phyloP scores from a whole-genome alignment of 2,888 invertebrate species.

The Acanthoscelides obtectus region DNA sequence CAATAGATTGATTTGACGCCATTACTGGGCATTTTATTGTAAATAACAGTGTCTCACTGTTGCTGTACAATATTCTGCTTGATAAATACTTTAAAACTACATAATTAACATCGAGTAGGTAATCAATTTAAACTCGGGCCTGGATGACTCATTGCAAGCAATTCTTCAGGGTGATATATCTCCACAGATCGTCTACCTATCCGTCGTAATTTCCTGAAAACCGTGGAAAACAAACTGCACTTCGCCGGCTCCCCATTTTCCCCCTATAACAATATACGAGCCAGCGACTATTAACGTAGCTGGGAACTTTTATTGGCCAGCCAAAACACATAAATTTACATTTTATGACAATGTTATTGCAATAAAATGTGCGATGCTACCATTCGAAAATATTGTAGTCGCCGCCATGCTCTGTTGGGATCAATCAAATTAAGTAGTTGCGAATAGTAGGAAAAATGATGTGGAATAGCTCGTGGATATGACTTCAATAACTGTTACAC shows the following conservation, averaged over 20 bases:
- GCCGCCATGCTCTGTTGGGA: background rate
- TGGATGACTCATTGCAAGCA: background rate
- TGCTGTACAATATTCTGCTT: no score
- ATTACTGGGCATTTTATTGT: no score
- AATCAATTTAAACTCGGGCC: no score
- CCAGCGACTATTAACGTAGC: background rate
- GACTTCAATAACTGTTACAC: background rate
- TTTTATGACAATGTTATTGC: background rate
- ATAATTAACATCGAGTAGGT: no score
- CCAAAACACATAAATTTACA: background rate
- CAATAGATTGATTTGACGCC: no score
- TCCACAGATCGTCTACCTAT: background rate
- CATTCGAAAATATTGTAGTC: background rate
- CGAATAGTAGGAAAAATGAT: background rate
- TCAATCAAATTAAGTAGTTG: background rate
- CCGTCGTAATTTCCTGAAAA: background rate
- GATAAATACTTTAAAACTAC: no score
- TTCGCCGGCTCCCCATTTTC: background rate
- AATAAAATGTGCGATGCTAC: background rate
- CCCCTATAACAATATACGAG: background rate
- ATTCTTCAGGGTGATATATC: no score
- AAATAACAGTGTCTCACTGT: no score
- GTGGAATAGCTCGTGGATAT: background rate
- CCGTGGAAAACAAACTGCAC: background rate
- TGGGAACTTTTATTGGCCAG: background rate